Evolutionary conservation across 2,888 invertebrate species (phyloP).

Genomic region (Lycocerus yunnanus): DNA sequence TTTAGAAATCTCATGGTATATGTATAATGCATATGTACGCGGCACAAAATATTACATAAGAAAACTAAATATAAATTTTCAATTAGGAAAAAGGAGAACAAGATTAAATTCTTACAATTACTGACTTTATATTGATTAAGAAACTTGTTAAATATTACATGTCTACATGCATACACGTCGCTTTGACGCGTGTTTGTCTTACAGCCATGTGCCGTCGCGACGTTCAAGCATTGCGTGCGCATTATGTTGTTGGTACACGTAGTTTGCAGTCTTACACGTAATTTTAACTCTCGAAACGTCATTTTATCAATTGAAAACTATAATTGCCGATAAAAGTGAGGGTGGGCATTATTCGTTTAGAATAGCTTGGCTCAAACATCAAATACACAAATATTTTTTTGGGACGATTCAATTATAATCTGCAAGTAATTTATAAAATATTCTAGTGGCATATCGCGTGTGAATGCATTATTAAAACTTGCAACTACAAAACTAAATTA

Average conservation of each 20-base stretch:
- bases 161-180: constrained; percentile 33
- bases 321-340: constrained; percentile 47
- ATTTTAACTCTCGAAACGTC: constrained; percentile 26
- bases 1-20: neutral
- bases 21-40: no score
- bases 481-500: neutral
- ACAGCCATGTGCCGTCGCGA: constrained; percentile 39
- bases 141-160: constrained; percentile 37
- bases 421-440: constrained; percentile 17
- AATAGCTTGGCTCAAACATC: constrained; percentile 45
- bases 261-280: constrained; percentile 35
- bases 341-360: constrained; percentile 51
- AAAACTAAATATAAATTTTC: constrained; percentile 18
- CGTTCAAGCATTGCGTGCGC: constrained; percentile 35
- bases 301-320: constrained; percentile 41
- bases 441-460: neutral
- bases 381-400: constrained; percentile 25
- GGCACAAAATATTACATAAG: neutral
- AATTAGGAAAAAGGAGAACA: constrained; percentile 23
- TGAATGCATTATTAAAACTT: neutral
- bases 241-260: constrained; percentile 23
- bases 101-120: constrained; percentile 35
- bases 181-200: constrained; percentile 30
- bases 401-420: constrained; percentile 25
- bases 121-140: constrained; percentile 38